Evolutionary conservation across 2,888 invertebrate genomes (phyloP), one percentile per base, ranked within the genome.

Genomic region (Therioaphis trifolii): DNA sequence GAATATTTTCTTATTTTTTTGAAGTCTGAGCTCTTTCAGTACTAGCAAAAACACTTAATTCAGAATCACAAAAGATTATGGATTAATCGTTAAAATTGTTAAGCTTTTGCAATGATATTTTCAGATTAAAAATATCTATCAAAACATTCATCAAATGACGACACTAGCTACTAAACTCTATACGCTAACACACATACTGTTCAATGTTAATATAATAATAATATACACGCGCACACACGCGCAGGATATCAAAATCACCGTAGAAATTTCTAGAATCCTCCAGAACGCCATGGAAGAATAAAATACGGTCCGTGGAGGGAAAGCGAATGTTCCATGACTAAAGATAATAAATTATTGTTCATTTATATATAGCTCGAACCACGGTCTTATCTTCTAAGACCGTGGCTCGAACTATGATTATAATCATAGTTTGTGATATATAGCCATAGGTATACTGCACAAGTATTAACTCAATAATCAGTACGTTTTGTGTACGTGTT

Each of bases 251-350:
- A 72, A 63, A 80, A 82, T 14, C 35, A 21, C 18, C 4, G 63
- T 46, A 82, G 82, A 82, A 82, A 18, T 18, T 82, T 82, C 82
- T 82, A 82, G 82, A 82, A 82, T 52, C 63, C 15, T 15, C 82
- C 74, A 82, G 82, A 82, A 74, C 14, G 40, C 0, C 27, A 24
- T 82, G 82, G 82, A 82, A 40, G 63, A 63, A 52, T 9, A 71
- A 74, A 63, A 18, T 0, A 18, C 0, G 0, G 0, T 18, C 7
- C 46, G 2, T 82, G 82, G 72, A 74, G 12, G 24, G 46, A 15
- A 27, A 71, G 15, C n/a, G n/a, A n/a, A n/a, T n/a, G n/a, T n/a
- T n/a, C n/a, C n/a, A n/a, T n/a, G n/a, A n/a, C n/a, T n/a, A n/a
- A n/a, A n/a, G n/a, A n/a, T n/a, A n/a, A n/a, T n/a, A n/a, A n/a